Base-by-base conservation (phyloP, 2,113 vertebrate genomes). In the Catharus minimus region DNA sequence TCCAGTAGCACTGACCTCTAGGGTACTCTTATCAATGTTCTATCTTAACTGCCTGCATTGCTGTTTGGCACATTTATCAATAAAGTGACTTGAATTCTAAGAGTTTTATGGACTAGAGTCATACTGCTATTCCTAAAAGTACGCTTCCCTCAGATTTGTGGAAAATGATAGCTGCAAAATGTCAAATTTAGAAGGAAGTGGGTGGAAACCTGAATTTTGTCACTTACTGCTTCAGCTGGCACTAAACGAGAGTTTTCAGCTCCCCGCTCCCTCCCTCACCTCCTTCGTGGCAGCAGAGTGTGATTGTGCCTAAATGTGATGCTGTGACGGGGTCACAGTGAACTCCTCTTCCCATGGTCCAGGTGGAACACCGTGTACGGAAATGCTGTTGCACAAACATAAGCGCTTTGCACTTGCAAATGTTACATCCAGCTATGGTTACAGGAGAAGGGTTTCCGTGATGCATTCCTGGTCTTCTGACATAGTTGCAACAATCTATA, bases 141-240 rank as follows among this genome's bases (percentile, higher is more conserved):
- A 64, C 6, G 13, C 86, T 90, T 88, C 65, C 66, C 81, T 79
- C 77, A 89, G 74, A 87, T 67, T 58, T 82, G 71, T 85, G 64
- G 75, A 43, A 96, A 95, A 94, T 41, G 79, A 92, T 89, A 88
- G 78, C 91, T 89, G 67, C 9, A 47, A 89, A 94, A 71, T 92
- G 84, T 87, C 94, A 94, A 82, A 95, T 96, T 96, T 95, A 95
- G 95, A 95, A 93, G 66, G 52, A 82, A 71, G 92, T 95, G 89
- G 95, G 95, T 66, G 89, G 95, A 89, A 94, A 92, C 84, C 77
- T 90, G 89, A 95, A 93, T 89, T 90, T 74, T 94, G 67, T 94
- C 86, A 92, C 89, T 95, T 82, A 74, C 67, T 82, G 92, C 90
- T 95, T 90, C 87, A 95, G 50, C 74, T 92, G 91, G 86, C 82